Conservation (phyloP, 1,140 invertebrate genomes). For the Papilio glaucus region DNA sequence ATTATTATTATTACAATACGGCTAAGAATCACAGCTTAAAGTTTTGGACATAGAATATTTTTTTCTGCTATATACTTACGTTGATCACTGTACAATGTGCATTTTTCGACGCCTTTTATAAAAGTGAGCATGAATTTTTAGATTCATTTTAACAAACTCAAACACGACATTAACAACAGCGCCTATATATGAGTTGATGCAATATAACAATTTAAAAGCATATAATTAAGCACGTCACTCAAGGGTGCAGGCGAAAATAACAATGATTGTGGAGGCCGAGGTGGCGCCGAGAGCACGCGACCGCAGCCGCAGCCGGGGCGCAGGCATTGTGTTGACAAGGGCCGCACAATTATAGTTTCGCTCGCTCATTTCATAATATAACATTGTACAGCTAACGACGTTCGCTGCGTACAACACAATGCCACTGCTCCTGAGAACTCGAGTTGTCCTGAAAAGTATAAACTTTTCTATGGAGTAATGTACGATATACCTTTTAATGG, state of each 20-base stretch:
- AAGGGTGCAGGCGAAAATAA: not conserved
- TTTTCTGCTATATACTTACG: not conserved
- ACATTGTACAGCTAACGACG: not conserved
- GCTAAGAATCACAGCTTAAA: too few relatives aligned
- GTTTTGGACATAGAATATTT: too few relatives aligned
- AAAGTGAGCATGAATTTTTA: too few relatives aligned
- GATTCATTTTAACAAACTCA: too few relatives aligned
- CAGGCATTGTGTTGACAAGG: not conserved
- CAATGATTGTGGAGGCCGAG: not conserved
- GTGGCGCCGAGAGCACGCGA: not conserved
- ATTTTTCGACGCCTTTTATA: too few relatives aligned
- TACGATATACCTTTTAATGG: not conserved
- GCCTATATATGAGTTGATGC: not conserved
- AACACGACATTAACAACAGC: too few relatives aligned
- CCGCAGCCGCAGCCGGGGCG: not conserved
- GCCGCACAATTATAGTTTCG: not conserved
- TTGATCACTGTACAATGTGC: not conserved
- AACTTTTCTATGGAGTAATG: not conserved
- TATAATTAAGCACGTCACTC: conserved; percentile 1
- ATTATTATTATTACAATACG: not conserved
- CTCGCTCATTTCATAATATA: not conserved
- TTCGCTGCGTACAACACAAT: not conserved
- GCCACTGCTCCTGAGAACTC: not conserved
- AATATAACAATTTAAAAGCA: not conserved
- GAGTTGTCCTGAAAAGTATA: not conserved